These are phyloP conservation scores for Epistrophe eligans DNA, from an alignment of 2,888 invertebrate species.

Conservation along the genomic window DNA sequence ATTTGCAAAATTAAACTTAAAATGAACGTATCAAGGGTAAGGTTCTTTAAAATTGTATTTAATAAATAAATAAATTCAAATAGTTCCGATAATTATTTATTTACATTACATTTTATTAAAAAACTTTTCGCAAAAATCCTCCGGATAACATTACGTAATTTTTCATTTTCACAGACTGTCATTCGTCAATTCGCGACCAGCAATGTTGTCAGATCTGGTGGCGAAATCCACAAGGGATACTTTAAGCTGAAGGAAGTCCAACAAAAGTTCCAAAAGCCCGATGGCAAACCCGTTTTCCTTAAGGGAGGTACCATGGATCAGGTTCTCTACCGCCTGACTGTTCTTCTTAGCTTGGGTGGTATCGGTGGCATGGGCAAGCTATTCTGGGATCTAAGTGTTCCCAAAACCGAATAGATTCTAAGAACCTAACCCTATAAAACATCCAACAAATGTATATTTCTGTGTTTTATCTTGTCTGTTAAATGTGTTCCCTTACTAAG, in stretches of 20 bases:
- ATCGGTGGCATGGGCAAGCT: slow-evolving; percentile 81
- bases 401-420: slow-evolving; percentile 78
- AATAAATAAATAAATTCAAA: not conserved
- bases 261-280: slow-evolving; percentile 82
- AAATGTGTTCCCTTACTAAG: slow-evolving; percentile 73
- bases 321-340: slow-evolving; percentile 83
- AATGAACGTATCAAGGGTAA: slow-evolving; percentile 82
- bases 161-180: slow-evolving; percentile 78
- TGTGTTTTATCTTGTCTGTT: slow-evolving; percentile 77
- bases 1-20: slow-evolving; percentile 73
- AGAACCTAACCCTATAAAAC: slow-evolving; percentile 26
- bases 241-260: slow-evolving; percentile 77
- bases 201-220: slow-evolving; percentile 77
- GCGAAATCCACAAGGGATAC: slow-evolving; percentile 80
- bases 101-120: not conserved
- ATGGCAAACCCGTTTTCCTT: slow-evolving; percentile 85
- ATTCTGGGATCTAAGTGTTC: slow-evolving; percentile 81
- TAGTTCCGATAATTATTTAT: not conserved
- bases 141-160: slow-evolving; percentile 80
- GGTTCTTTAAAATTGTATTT: slow-evolving; percentile 61
- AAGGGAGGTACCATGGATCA: slow-evolving; percentile 85
- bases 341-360: slow-evolving; percentile 80
- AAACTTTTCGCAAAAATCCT: not conserved
- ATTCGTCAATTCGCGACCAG: slow-evolving; percentile 81
- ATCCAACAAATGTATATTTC: slow-evolving; percentile 78